A percentile compares a stretch with the other conserved stretches of the same genome.
Evolutionary conservation across 2,888 invertebrate species (phyloP).

Genomic region (Lithosia quadra): DNA sequence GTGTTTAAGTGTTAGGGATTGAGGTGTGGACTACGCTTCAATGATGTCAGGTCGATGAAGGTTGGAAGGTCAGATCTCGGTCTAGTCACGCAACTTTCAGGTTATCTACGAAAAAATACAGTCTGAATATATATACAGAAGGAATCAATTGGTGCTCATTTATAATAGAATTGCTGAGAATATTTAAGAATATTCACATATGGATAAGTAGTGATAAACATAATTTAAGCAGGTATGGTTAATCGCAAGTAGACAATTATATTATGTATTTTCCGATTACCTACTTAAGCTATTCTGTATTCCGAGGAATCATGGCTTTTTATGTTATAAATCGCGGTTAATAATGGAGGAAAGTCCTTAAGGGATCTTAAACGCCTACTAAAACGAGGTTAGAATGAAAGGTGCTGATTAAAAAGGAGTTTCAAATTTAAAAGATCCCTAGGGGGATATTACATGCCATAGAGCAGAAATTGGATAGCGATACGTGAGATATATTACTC

Average conservation of each 20-base stretch:
- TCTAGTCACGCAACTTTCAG: slow-evolving; percentile 69
- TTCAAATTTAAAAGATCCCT: slow-evolving; percentile 79
- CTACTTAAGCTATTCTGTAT: not conserved
- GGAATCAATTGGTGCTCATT: slow-evolving; percentile 38
- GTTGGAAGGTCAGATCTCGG: slow-evolving; percentile 61
- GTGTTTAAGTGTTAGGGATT: slow-evolving; percentile 55
- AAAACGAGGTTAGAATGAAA: slow-evolving; percentile 69
- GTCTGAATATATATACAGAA: slow-evolving; percentile 40
- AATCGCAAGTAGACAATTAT: not conserved
- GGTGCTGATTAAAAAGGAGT: slow-evolving; percentile 77
- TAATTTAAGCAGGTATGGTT: too few species aligned
- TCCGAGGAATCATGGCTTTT: not conserved
- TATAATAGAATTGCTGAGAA: slow-evolving; percentile 11
- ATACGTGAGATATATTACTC: slow-evolving; percentile 84
- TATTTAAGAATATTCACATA: not conserved
- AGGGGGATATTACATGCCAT: slow-evolving; percentile 82
- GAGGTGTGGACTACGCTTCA: slow-evolving; percentile 62
- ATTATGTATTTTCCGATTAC: not conserved
- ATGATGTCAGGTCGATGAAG: slow-evolving; percentile 72
- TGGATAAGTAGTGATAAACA: not conserved
- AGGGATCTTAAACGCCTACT: slow-evolving; percentile 25
- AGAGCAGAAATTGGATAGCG: slow-evolving; percentile 85
- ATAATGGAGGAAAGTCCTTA: slow-evolving; percentile 25
- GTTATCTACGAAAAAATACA: slow-evolving; percentile 46
- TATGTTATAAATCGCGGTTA: not conserved